A percentile compares a stretch with the other conserved stretches of the same genome.
Conservation (phyloP, 2,797 vertebrate genomes). For the Phataginus tetradactyla region DNA sequence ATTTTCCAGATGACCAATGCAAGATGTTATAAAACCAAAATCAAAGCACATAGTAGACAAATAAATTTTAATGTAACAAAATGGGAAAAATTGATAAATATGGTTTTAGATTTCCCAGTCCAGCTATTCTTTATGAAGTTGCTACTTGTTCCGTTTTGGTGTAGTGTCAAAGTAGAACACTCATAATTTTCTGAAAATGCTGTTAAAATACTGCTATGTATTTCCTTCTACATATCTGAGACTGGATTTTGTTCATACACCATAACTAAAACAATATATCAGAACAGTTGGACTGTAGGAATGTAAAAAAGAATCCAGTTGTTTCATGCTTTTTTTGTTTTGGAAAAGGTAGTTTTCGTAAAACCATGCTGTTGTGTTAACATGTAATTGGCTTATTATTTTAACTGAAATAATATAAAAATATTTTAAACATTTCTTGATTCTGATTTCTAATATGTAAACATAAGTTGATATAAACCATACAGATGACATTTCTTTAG, state of each 20-base stretch:
- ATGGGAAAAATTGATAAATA: background rate
- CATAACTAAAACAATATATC: background rate
- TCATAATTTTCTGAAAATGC: background rate
- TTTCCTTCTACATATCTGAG: background rate
- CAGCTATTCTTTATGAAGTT: background rate
- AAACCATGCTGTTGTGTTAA: background rate
- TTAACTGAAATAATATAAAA: background rate
- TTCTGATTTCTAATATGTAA: background rate
- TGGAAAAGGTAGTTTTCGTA: background rate
- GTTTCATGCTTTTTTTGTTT: background rate
- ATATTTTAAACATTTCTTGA: background rate
- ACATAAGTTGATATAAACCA: background rate
- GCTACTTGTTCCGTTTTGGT: background rate
- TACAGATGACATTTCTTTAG: background rate
- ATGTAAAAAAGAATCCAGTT: background rate
- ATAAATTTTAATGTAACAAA: background rate
- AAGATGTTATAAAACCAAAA: background rate
- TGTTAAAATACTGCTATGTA: background rate
- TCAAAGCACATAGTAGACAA: background rate
- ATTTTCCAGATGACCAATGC: background rate
- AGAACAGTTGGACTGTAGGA: background rate
- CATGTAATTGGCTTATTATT: background rate
- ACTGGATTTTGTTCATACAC: background rate
- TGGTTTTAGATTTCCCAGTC: background rate
- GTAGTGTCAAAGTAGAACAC: background rate